Evolutionary conservation across 2,888 invertebrate species (phyloP).

Genomic region (Syritta pipiens): DNA sequence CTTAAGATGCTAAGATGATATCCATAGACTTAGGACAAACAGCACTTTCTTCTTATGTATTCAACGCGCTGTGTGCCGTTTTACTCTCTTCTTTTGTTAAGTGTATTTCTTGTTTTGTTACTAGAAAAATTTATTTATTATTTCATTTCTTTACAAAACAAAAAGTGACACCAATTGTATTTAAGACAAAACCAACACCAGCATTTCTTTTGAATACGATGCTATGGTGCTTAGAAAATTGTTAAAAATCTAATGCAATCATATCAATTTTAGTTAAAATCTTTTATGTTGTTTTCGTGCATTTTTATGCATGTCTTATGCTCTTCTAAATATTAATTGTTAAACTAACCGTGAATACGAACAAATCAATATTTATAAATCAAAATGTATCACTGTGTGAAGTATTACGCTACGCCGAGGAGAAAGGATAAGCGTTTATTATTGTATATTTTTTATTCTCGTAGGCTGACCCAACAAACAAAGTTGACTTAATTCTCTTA

Average conservation of each 20-base stretch:
- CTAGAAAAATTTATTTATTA: slow-evolving; percentile 42
- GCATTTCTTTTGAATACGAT: slow-evolving; percentile 16
- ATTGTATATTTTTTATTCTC: not conserved
- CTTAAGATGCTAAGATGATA: slow-evolving; percentile 52
- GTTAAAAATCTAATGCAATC: slow-evolving; percentile 3
- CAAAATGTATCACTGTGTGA: not conserved
- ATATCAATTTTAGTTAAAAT: not conserved
- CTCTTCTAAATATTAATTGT: not conserved
- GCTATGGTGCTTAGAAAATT: slow-evolving; percentile 19
- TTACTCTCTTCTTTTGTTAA: slow-evolving; percentile 10
- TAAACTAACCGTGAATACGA: slow-evolving; percentile 1
- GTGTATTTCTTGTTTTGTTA: slow-evolving; percentile 7
- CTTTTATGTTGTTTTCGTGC: slow-evolving; percentile 3
- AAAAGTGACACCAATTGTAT: slow-evolving; percentile 15
- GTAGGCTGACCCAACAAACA: not conserved
- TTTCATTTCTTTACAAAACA: slow-evolving; percentile 6
- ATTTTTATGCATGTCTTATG: slow-evolving; percentile 7
- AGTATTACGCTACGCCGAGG: slow-evolving; percentile 16
- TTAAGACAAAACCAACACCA: not conserved
- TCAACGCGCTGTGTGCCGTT: slow-evolving; percentile 34
- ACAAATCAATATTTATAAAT: not conserved
- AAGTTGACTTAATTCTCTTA: slow-evolving; percentile 18
- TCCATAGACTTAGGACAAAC: slow-evolving; percentile 33
- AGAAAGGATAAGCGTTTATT: not conserved
- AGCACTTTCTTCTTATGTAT: slow-evolving; percentile 10